Base-by-base conservation (phyloP, 1,140 invertebrate genomes). In the Bombus balteatus region DNA sequence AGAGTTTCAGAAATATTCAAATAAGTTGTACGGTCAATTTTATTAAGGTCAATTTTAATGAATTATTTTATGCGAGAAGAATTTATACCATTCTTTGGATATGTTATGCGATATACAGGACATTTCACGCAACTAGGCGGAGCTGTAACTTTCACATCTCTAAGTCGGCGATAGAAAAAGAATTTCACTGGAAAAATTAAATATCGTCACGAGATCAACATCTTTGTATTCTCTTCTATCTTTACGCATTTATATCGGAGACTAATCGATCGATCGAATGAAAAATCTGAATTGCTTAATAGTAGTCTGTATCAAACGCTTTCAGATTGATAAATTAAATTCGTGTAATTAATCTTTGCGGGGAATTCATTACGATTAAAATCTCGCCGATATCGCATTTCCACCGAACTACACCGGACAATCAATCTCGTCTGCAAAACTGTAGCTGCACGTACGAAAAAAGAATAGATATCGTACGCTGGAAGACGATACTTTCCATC, bases 371-470 rank as follows among this genome's bases (percentile, higher is more conserved):
- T 3, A 3, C 37, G 68, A 73, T 81, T 62, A 59, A 73, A 81
- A 72, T 62, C 37, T 73, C 70, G 18, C n/a, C 6, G 59, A 65
- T 74, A 81, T 62, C 53, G 80, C n/a, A 39, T 71, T 81, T 34
- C 53, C 22, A 34, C 4, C 57, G 25, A 22, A n/a, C 12, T 25
- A 41, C 25, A 5, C 4, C 22, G 22, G 34, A 66, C 72, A 32
- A 83, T 83, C 59, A 53, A 76, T 75, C 59, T 76, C 32, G 9
- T 9, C 18, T 2, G 12, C 15, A 12, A 39, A 65, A 41, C 32
- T 15, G 34, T 65, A 41, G 22, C 66, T 68, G 22, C 57, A 15
- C 3, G 18, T 47, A 28, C 4, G 18, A 34, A 62, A 34, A 53
- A 47, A 81, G 32, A 47, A 12, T 2, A 18, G 53, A 18, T 5